Evolutionary conservation across 2,113 vertebrate genomes (phyloP).

Genomic region (Sphaerodactylus townsendi): DNA sequence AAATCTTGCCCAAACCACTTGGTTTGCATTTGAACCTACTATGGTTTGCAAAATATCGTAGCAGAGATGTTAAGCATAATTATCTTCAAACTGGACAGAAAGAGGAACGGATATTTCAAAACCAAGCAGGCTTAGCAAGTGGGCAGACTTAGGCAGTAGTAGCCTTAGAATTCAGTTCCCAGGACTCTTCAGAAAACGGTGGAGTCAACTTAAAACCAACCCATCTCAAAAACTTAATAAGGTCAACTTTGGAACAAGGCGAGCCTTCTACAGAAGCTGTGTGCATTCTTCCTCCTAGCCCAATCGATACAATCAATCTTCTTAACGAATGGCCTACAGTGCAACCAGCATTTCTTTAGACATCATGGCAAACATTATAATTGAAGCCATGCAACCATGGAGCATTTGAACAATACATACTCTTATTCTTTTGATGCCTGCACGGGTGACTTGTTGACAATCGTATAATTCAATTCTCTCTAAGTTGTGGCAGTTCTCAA

Average conservation of each 20-base stretch:
- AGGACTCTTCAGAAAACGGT: background rate
- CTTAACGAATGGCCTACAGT: too few species aligned
- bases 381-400: background rate
- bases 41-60: background rate
- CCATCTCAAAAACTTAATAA: too few species aligned
- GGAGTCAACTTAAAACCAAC: too few species aligned
- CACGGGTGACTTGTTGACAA: conserved; percentile 91
- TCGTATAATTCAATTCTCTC: conserved; percentile 92
- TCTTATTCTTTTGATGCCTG: conserved; percentile 91
- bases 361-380: background rate
- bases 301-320: too few species aligned
- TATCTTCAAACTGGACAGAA: background rate
- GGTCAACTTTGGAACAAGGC: too few species aligned
- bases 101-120: background rate
- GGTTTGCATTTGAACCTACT: background rate
- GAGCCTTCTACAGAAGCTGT: too few species aligned
- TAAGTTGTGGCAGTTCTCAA: conserved; percentile 89
- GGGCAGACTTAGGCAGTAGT: too few species aligned
- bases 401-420: conserved; percentile 63
- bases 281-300: too few species aligned
- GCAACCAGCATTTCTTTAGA: accelerated
- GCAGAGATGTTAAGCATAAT: background rate
- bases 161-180: background rate
- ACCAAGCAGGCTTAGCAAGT: too few species aligned
- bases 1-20: background rate